Evolutionary conservation across 1,140 invertebrate species (phyloP).

Genomic region (Drosophila arawakana): DNA sequence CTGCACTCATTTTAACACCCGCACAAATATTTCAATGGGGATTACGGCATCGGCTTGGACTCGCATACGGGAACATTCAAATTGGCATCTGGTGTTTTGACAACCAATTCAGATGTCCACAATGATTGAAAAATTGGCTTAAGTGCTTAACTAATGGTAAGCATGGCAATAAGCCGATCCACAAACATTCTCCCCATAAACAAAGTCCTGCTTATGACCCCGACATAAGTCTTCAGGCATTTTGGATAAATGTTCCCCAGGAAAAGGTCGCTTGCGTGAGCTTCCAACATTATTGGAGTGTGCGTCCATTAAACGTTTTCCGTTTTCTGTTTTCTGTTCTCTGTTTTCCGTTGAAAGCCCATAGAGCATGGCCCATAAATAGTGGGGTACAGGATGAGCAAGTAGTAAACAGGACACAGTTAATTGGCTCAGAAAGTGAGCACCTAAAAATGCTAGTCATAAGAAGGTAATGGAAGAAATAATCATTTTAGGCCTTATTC

Average conservation of each 20-base stretch:
- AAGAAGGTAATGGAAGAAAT: not conserved
- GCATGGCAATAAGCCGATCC: conserved; percentile 62
- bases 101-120: conserved; percentile 17
- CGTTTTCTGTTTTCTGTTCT: conserved; percentile 20
- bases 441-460: not conserved
- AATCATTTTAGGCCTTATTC: not conserved
- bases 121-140: conserved; percentile 70
- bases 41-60: conserved; percentile 32
- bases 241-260: conserved; percentile 2
- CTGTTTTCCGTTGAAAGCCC: conserved; percentile 31
- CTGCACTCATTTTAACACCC: conserved; percentile 29
- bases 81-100: conserved; percentile 26
- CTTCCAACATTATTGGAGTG: conserved; percentile 29
- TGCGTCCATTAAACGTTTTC: conserved; percentile 40
- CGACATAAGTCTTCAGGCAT: conserved; percentile 39
- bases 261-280: conserved; percentile 35
- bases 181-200: conserved; percentile 20
- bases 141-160: conserved; percentile 64
- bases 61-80: conserved; percentile 29
- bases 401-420: conserved; percentile 15
- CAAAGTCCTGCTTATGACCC: not conserved
- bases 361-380: conserved; percentile 36
- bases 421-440: conserved; percentile 34
- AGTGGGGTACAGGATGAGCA: conserved; percentile 15
- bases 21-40: conserved; percentile 34